These are phyloP conservation scores for Achlya flavicornis DNA, from an alignment of 2,888 invertebrate species.

Conservation along the genomic window DNA sequence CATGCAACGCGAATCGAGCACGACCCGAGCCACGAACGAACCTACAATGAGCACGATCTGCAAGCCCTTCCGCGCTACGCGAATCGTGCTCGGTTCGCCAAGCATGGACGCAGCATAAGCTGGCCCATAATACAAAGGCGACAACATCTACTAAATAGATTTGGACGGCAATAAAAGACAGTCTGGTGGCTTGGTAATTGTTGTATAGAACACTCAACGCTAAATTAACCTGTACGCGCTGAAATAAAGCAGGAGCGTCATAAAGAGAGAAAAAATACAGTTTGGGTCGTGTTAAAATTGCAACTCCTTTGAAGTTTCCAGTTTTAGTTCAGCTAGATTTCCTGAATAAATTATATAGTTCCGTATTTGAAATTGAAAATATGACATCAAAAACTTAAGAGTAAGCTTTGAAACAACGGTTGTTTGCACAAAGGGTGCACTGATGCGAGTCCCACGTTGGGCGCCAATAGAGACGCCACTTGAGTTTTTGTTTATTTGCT, in stretches of 20 bases:
- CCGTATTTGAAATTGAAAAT: background rate
- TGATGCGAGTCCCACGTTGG: constrained; percentile 27
- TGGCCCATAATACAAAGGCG: no score
- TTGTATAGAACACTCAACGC: background rate
- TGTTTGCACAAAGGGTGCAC: constrained; percentile 13
- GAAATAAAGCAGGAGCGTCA: background rate
- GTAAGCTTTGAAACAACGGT: constrained; percentile 1
- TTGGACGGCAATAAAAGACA: no score
- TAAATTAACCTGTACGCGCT: background rate
- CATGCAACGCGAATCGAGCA: no score
- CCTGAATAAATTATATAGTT: background rate
- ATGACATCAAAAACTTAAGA: constrained; percentile 8
- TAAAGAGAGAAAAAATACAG: background rate
- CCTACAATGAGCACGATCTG: no score
- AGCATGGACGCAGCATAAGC: no score
- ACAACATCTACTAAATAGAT: no score
- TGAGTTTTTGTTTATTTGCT: constrained; percentile 3
- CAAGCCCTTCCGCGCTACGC: no score
- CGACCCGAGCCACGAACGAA: no score
- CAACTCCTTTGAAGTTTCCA: background rate
- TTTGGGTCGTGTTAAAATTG: background rate
- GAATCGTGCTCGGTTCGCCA: no score
- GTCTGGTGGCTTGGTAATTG: no score
- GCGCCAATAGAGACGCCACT: constrained; percentile 29
- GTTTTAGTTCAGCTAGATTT: background rate